These are phyloP conservation scores for Rhopalosiphum padi DNA, from an alignment of 1,140 invertebrate species.

Conservation along the genomic window DNA sequence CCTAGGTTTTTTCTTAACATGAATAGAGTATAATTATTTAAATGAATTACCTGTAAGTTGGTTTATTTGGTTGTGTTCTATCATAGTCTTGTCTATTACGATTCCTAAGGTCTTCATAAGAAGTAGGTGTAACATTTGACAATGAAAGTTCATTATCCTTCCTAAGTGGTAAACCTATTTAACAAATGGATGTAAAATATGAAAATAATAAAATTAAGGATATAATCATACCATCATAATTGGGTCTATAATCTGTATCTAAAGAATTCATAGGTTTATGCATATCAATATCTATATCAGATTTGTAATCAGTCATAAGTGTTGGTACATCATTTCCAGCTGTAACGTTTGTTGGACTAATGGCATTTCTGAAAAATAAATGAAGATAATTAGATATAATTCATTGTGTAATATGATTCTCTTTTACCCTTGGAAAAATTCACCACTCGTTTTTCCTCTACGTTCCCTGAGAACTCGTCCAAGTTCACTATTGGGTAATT, in stretches of 20 bases:
- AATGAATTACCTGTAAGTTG: conserved; percentile 13
- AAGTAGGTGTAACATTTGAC: conserved; percentile 63
- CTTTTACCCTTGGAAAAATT: conserved; percentile 62
- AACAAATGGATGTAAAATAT: not conserved
- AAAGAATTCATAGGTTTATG: conserved; percentile 32
- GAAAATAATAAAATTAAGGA: not conserved
- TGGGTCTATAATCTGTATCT: conserved; percentile 51
- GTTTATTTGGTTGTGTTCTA: conserved; percentile 58
- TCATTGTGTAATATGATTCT: not conserved
- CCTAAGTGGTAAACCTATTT: conserved; percentile 31
- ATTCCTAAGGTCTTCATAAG: conserved; percentile 70
- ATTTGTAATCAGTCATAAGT: conserved; percentile 12
- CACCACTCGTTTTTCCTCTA: conserved; percentile 61
- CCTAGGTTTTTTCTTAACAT: not conserved
- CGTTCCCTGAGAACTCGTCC: conserved; percentile 55
- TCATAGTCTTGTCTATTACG: conserved; percentile 70
- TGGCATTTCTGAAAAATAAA: conserved; percentile 28
- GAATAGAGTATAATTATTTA: not conserved
- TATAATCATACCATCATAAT: conserved; percentile 49
- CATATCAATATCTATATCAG: conserved; percentile 17
- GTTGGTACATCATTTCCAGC: not conserved
- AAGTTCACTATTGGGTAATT: conserved; percentile 69
- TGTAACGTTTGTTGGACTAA: not conserved
- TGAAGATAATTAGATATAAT: not conserved
- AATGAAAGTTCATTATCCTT: conserved; percentile 44